phyloP scores from a whole-genome alignment of 2,797 vertebrate genomes.

The Gymnoscopelus braueri region DNA sequence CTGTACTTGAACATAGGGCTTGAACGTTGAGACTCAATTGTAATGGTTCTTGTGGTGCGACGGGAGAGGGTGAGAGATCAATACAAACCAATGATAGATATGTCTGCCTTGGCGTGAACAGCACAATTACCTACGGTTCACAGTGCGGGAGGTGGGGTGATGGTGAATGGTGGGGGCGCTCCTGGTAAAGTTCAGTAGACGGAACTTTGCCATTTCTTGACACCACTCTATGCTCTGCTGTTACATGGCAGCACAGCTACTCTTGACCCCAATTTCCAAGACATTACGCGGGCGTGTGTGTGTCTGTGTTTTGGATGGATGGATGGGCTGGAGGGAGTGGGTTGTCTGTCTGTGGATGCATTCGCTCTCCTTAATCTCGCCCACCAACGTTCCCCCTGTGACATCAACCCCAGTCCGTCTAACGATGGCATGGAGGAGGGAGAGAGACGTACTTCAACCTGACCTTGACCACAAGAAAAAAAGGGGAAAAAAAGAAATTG shows the following conservation, averaged over 20 bases:
- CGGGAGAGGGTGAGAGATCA: constrained; percentile 41
- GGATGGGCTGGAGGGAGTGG: neutral
- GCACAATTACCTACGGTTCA: constrained; percentile 62
- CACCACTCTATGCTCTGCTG: constrained; percentile 43
- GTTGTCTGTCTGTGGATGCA: constrained; percentile 2
- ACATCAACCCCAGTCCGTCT: constrained; percentile 44
- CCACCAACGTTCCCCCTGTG: constrained; percentile 33
- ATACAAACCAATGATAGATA: constrained; percentile 58
- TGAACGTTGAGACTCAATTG: constrained; percentile 13
- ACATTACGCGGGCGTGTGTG: constrained; percentile 9
- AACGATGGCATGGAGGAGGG: constrained; percentile 42
- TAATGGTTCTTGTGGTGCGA: constrained; percentile 10
- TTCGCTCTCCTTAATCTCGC: constrained; percentile 29
- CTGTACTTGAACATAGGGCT: constrained; percentile 22
- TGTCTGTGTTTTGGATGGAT: neutral
- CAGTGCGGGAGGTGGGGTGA: neutral
- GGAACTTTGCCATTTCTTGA: constrained; percentile 55
- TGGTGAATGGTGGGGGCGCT: neutral
- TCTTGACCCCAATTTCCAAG: constrained; percentile 75
- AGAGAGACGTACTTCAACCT: constrained; percentile 40
- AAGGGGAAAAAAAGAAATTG: neutral
- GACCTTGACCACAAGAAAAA: constrained; percentile 64
- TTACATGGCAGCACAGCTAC: constrained; percentile 54
- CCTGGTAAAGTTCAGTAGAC: constrained; percentile 53
- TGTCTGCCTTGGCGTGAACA: constrained; percentile 30